Percentiles rank a stretch among this genome's conserved stretches.
Conservation (phyloP, 2,888 invertebrate genomes). For the Mesorhabditis belari region DNA sequence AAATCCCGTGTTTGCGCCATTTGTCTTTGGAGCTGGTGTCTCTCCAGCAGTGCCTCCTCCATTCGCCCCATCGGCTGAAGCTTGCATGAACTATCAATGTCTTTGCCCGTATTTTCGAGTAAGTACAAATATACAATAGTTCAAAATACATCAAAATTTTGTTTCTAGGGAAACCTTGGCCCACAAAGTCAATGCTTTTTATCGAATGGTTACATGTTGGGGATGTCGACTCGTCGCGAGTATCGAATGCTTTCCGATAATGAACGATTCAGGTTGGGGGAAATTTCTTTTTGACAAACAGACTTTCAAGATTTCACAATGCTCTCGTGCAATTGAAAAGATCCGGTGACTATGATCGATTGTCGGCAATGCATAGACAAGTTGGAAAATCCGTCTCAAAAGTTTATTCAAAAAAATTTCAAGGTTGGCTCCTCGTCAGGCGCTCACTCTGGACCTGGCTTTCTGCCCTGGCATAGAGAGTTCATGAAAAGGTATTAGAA, state of each 20-base stretch:
- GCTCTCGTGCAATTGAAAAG: slow-evolving; percentile 42
- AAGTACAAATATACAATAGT: slow-evolving; percentile 1
- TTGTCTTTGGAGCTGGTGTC: slow-evolving; percentile 10
- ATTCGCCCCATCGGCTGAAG: slow-evolving; percentile 37
- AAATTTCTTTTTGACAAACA: background rate
- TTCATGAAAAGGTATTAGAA: slow-evolving; percentile 39
- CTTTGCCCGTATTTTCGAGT: slow-evolving; percentile 45
- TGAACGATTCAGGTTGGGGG: slow-evolving; percentile 24
- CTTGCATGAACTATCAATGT: slow-evolving; percentile 45
- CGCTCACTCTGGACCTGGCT: slow-evolving; percentile 50
- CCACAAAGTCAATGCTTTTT: background rate
- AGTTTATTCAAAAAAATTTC: background rate
- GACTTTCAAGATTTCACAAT: slow-evolving; percentile 23
- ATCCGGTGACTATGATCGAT: slow-evolving; percentile 43
- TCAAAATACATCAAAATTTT: background rate
- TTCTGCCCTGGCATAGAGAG: slow-evolving; percentile 50
- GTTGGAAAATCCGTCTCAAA: slow-evolving; percentile 8
- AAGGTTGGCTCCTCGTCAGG: slow-evolving; percentile 44
- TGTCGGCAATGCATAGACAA: slow-evolving; percentile 45
- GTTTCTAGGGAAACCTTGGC: background rate
- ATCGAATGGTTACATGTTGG: background rate
- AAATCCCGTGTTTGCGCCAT: slow-evolving; percentile 1
- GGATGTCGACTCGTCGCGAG: slow-evolving; percentile 18
- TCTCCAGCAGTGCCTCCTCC: slow-evolving; percentile 41
- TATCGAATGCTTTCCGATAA: slow-evolving; percentile 43